Base-by-base conservation (phyloP, 2,113 vertebrate genomes). In the Sebastes fasciatus region DNA sequence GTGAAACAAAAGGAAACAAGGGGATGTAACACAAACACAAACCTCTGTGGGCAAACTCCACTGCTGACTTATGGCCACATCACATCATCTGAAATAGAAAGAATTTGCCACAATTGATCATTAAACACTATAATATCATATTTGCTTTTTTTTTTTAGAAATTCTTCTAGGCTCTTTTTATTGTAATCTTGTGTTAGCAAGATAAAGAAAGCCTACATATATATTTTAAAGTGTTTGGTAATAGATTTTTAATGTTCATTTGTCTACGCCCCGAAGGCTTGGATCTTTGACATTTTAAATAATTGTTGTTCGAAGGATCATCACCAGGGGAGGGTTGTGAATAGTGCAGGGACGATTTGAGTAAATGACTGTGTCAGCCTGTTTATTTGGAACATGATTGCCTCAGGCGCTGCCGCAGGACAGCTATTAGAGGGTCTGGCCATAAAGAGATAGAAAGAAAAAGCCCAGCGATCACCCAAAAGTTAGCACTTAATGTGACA, bases 191-290 rank as follows among this genome's bases (percentile, higher is more conserved):
- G 83, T 88, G 52, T 84, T 63, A 76, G 26, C 43, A 52, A 77
- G 78, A 76, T 82, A 87, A 88, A 84, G 54, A 85, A 76, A 86
- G 75, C 96, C 96, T 95, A 97, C 95, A 97, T 97, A 95, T 96
- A 96, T 97, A 96, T 97, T 96, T 93, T 90, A 96, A 92, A 94
- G 90, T 90, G 91, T 89, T 94, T 95, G 95, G 96, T 99, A 99
- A 99, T 99, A 98, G 97, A 99, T 98, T 98, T 99, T 92, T 94
- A 98, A 98, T 98, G 97, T 99, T 97, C 97, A 97, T 98, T 98
- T 98, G 96, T 97, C 92, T 96, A 94, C 96, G 96, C 96, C 98
- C 97, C 89, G 93, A 63, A 95, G 96, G 98, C 96, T 97, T 94
- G 95, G 97, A 97, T 95, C 97, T 97, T 97, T 99, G 97, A 98